phyloP scores from a whole-genome alignment of 2,113 vertebrate genomes.

The Takifugu bimaculatus region DNA sequence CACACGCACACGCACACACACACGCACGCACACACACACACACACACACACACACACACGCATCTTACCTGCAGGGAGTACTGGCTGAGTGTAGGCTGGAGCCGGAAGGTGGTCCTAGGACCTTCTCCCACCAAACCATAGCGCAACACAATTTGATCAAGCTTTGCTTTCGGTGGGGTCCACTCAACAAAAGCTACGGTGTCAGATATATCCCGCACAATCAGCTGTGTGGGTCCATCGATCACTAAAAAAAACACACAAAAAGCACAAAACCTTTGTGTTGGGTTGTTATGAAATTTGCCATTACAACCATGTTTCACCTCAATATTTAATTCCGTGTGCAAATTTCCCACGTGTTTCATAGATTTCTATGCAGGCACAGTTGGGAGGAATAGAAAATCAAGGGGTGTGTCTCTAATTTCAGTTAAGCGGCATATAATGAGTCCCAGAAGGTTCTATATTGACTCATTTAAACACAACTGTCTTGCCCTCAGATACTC shows the following conservation, averaged over 20 bases:
- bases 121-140: slow-evolving; percentile 85
- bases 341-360: no score
- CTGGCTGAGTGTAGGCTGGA: slow-evolving; percentile 93
- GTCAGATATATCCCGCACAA: slow-evolving; percentile 90
- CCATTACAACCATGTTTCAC: no score
- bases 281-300: slow-evolving; percentile 1
- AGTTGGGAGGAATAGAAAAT: no score
- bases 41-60: background rate
- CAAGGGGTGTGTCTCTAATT: no score
- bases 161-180: slow-evolving; percentile 86
- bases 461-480: no score
- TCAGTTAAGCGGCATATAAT: no score
- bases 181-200: slow-evolving; percentile 96
- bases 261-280: slow-evolving; percentile 5
- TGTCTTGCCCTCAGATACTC: no score
- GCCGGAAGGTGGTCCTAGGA: slow-evolving; percentile 86
- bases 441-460: no score
- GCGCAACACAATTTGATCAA: slow-evolving; percentile 88
- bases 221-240: slow-evolving; percentile 86
- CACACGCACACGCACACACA: background rate
- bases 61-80: slow-evolving; percentile 88
- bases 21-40: background rate
- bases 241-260: slow-evolving; percentile 77
- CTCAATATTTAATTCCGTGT: no score
- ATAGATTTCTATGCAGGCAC: no score